phyloP scores from a whole-genome alignment of 2,113 vertebrate species.

The Bombycilla garrulus region DNA sequence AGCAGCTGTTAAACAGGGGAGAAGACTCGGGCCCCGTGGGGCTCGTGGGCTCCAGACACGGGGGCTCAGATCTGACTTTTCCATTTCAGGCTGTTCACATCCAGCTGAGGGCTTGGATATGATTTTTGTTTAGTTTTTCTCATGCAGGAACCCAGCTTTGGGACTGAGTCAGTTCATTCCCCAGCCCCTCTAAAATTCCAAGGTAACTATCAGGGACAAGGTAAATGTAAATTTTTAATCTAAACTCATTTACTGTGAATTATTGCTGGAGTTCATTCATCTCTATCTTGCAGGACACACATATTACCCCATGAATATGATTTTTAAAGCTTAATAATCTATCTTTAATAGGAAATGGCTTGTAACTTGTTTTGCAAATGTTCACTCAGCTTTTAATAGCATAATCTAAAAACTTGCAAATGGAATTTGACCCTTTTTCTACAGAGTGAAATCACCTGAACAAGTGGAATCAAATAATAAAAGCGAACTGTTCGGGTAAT shows the following conservation, averaged over 20 bases:
- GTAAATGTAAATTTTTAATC: conserved; percentile 26
- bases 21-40: rapidly evolving
- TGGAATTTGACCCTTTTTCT: conserved; percentile 37
- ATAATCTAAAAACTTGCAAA: conserved; percentile 42
- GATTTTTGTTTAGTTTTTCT: neutral
- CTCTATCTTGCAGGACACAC: neutral
- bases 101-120: neutral
- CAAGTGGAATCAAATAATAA: conserved; percentile 8
- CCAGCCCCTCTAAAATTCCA: neutral
- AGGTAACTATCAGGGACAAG: neutral
- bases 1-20: neutral
- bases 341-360: conserved; percentile 43
- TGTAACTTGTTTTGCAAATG: conserved; percentile 34
- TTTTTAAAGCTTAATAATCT: conserved; percentile 44
- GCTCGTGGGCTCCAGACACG: rapidly evolving
- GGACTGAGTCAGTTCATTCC: neutral
- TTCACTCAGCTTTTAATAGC: conserved; percentile 39
- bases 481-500: conserved; percentile 18
- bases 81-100: neutral
- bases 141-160: neutral
- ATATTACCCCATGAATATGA: neutral
- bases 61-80: rapidly evolving
- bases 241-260: neutral
- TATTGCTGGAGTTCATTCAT: neutral
- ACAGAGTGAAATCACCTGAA: neutral